Evolutionary conservation across 2,797 vertebrate species (phyloP), one percentile per base, ranked within the genome.

Genomic region (Myotis daubentonii): DNA sequence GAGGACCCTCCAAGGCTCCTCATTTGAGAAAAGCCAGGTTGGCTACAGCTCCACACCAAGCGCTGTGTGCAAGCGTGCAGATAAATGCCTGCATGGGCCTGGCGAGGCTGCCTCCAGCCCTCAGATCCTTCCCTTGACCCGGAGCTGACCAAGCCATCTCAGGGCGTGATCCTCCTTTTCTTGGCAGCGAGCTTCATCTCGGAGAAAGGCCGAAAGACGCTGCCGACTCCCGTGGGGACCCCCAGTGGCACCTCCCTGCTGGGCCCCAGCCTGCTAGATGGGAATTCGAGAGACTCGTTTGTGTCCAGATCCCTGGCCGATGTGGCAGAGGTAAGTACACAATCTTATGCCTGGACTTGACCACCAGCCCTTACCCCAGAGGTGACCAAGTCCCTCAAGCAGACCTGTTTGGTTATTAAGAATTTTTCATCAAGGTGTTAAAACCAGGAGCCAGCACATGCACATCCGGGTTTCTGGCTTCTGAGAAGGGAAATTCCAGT

Each of bases 241-340:
- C 98, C 98, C 87, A 99, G 99, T 30, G 99, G 99, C 96, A 99
- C 99, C 4, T 99, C 99, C 81, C 97, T 99, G 91, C 98, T 99
- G 71, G 99, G 99, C 49, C 99, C 99, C 36, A 99, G 99, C 97
- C 98, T 99, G 79, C 98, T 99, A 96, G 99, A 99, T 97, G 99
- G 99, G 97, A 99, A 99, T 98, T 99, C 99, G 1, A 98, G 99
- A 86, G 99, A 99, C 97, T 99, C 99, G 55, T 99, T 99, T 96
- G 99, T 99, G 93, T 99, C 99, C 2, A 98, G 99, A 17, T 99
- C 99, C 83, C 98, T 99, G 97, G 99, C 99, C 10, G 99, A 99
- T 5, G 99, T 99, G 4, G 98, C 99, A 53, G 99, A 99, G 98
- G 99, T 99, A 97, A 75, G 98, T 57, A 20, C 22, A 3, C 5